phyloP scores from a whole-genome alignment of 2,888 invertebrate genomes.

The Ochropacha duplaris region DNA sequence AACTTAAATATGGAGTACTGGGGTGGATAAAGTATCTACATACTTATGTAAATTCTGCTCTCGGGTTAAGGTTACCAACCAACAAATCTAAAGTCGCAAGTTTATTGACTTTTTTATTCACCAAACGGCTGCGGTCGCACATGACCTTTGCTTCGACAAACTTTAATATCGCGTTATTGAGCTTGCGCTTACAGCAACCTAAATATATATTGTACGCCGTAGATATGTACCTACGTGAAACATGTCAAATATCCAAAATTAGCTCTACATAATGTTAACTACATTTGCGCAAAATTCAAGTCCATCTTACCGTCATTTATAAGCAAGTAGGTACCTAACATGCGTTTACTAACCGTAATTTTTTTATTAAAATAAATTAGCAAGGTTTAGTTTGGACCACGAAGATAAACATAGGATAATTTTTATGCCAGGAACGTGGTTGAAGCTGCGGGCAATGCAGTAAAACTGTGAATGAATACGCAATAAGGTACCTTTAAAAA shows the following conservation, averaged over 20 bases:
- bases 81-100: conserved; percentile 17
- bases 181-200: conserved; percentile 7
- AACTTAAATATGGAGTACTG: neutral
- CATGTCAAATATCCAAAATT: neutral
- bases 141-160: conserved; percentile 34
- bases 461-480: too few relatives aligned
- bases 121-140: conserved; percentile 26
- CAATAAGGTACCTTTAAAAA: too few relatives aligned
- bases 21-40: conserved; percentile 2
- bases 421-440: too few relatives aligned
- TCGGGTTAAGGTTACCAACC: conserved; percentile 1
- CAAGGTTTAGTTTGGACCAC: too few relatives aligned
- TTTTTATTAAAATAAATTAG: too few relatives aligned
- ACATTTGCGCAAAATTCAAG: neutral
- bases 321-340: neutral
- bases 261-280: neutral
- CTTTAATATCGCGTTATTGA: conserved; percentile 31
- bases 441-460: too few relatives aligned
- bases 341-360: too few relatives aligned
- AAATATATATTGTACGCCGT: neutral
- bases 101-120: conserved; percentile 34
- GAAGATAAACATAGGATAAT: too few relatives aligned
- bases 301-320: neutral
- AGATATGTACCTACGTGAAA: neutral
- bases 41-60: conserved; percentile 3